Conservation (phyloP, 2,888 invertebrate species). For the Patella caerulea region DNA sequence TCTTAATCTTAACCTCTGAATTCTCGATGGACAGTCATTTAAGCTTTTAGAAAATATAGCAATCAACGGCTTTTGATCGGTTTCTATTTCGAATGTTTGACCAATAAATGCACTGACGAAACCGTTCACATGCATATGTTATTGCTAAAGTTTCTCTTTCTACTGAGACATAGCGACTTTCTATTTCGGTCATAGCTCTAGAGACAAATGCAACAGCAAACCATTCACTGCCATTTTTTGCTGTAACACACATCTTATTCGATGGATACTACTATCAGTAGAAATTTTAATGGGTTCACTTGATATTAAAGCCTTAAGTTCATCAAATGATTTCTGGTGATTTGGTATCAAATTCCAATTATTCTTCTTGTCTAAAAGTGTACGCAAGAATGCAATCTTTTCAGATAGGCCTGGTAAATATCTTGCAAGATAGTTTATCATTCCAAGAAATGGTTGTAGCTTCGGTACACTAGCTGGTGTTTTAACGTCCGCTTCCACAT, state of each 20-base stretch:
- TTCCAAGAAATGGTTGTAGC: constrained; percentile 6
- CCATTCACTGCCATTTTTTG: constrained; percentile 23
- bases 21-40: constrained; percentile 16
- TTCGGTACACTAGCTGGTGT: not conserved
- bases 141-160: constrained; percentile 28
- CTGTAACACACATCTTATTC: constrained; percentile 27
- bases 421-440: not conserved
- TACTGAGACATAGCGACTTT: constrained; percentile 27
- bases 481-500: no score
- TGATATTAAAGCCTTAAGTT: constrained; percentile 11
- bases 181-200: constrained; percentile 22
- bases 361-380: constrained; percentile 13
- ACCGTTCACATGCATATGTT: constrained; percentile 27
- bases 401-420: constrained; percentile 1
- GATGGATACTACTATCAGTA: constrained; percentile 18
- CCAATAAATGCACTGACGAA: constrained; percentile 30
- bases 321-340: constrained; percentile 15
- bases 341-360: not conserved
- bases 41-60: constrained; percentile 20
- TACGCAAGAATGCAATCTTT: not conserved
- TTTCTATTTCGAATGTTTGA: constrained; percentile 22
- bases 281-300: constrained; percentile 18
- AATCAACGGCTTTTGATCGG: constrained; percentile 28
- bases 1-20: constrained; percentile 19
- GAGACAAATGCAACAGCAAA: constrained; percentile 30